phyloP scores from a whole-genome alignment of 1,140 invertebrate genomes.

The Chelonus insularis region DNA sequence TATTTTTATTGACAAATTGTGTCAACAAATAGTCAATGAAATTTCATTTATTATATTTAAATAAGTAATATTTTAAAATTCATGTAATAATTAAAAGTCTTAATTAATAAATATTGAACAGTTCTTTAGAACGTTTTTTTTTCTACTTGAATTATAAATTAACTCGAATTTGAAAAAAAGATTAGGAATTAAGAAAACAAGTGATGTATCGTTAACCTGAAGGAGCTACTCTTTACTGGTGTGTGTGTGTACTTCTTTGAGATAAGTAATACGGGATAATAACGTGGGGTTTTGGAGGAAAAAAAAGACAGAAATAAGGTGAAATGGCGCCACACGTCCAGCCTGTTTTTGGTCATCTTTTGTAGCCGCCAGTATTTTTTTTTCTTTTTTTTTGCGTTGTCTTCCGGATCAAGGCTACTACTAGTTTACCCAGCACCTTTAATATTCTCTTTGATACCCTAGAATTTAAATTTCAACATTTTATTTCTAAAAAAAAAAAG shows the following conservation, averaged over 20 bases:
- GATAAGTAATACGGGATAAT: slow-evolving; percentile 30
- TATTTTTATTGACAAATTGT: background rate
- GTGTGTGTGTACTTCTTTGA: background rate
- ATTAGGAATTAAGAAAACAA: background rate
- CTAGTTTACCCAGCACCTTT: slow-evolving; percentile 3
- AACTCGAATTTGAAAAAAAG: background rate
- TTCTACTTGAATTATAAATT: no score
- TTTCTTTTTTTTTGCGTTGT: slow-evolving; percentile 17
- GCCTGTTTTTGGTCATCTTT: slow-evolving; percentile 32
- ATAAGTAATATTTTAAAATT: no score
- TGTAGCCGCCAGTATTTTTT: slow-evolving; percentile 15
- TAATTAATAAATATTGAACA: no score
- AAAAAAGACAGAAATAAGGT: slow-evolving; percentile 22
- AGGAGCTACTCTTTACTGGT: background rate
- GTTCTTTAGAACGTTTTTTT: no score
- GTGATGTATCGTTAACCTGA: background rate
- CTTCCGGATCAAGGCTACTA: slow-evolving; percentile 14
- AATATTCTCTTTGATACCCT: background rate
- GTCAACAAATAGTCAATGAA: no score
- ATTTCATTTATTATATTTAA: no score
- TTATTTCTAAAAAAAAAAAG: background rate
- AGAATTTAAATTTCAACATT: background rate
- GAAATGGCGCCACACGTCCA: slow-evolving; percentile 34
- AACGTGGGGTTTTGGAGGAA: slow-evolving; percentile 1
- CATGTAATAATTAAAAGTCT: no score